These are phyloP conservation scores for Patiria pectinifera DNA, from an alignment of 53 echinoderm and acorn worm species.

Conservation along the genomic window DNA sequence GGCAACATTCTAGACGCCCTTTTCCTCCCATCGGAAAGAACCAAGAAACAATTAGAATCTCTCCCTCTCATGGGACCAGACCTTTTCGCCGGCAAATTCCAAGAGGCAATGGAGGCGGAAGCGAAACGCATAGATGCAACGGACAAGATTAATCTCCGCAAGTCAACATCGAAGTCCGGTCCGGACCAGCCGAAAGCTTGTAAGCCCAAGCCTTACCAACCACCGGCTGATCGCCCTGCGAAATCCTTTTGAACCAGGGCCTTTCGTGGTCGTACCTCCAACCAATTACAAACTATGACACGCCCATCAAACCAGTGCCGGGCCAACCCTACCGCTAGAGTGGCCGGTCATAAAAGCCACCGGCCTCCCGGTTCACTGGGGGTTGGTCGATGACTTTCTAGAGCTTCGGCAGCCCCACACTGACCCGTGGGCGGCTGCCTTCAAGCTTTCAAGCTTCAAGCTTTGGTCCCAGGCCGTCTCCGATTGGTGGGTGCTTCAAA, in stretches of 20 bases:
- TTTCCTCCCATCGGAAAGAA: constrained; percentile 6
- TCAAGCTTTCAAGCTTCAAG: background rate
- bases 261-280: background rate
- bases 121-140: constrained; percentile 5
- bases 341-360: background rate
- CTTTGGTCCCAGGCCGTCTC: background rate
- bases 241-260: background rate
- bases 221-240: background rate
- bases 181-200: background rate
- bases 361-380: background rate
- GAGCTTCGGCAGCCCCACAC: background rate
- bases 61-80: background rate
- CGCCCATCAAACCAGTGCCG: background rate
- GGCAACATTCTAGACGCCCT: background rate
- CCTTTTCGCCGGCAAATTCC: constrained; percentile 23
- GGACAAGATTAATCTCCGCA: background rate
- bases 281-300: background rate
- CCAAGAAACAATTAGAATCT: background rate
- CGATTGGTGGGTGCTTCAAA: background rate
- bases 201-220: too few relatives aligned
- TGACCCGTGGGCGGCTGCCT: constrained; percentile 39
- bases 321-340: background rate
- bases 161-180: background rate
- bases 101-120: constrained; percentile 25
- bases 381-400: background rate